phyloP scores from a whole-genome alignment of 2,113 vertebrate species.

The Pipa parva region DNA sequence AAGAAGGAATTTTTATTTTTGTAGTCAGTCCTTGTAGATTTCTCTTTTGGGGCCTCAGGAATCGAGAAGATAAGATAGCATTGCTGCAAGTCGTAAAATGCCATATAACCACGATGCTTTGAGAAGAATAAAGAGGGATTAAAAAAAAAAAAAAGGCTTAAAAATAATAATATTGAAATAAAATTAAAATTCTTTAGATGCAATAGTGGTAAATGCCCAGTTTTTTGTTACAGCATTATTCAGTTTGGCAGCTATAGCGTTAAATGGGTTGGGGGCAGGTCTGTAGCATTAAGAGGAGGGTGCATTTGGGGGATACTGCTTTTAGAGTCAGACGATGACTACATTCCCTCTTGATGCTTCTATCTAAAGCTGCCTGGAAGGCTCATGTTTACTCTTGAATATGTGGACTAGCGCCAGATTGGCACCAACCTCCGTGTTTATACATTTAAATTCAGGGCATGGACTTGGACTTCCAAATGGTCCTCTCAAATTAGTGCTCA shows the following conservation, averaged over 20 bases:
- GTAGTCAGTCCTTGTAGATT: too few relatives aligned
- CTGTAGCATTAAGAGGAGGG: not conserved
- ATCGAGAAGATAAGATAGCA: too few relatives aligned
- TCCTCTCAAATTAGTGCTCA: constrained; percentile 40
- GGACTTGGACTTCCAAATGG: constrained; percentile 38
- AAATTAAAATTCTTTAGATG: too few relatives aligned
- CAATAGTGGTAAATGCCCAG: too few relatives aligned
- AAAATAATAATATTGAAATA: too few relatives aligned
- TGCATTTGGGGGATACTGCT: constrained; percentile 11
- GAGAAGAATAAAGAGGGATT: too few relatives aligned
- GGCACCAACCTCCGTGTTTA: constrained; percentile 34
- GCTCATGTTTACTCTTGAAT: constrained; percentile 41
- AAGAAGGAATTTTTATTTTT: too few relatives aligned
- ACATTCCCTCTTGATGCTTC: constrained; percentile 32
- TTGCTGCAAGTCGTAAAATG: too few relatives aligned
- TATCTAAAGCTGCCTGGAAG: constrained; percentile 34
- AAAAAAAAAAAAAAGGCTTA: too few relatives aligned
- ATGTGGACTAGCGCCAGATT: constrained; percentile 32
- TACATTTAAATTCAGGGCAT: constrained; percentile 42
- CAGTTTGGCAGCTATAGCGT: constrained; percentile 19
- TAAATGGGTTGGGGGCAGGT: not conserved
- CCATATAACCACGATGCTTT: too few relatives aligned
- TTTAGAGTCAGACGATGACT: constrained; percentile 34
- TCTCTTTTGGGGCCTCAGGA: too few relatives aligned
- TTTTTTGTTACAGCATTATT: too few relatives aligned